Evolutionary conservation across 1,140 invertebrate genomes (phyloP).

Genomic region (Drosophila nannoptera): DNA sequence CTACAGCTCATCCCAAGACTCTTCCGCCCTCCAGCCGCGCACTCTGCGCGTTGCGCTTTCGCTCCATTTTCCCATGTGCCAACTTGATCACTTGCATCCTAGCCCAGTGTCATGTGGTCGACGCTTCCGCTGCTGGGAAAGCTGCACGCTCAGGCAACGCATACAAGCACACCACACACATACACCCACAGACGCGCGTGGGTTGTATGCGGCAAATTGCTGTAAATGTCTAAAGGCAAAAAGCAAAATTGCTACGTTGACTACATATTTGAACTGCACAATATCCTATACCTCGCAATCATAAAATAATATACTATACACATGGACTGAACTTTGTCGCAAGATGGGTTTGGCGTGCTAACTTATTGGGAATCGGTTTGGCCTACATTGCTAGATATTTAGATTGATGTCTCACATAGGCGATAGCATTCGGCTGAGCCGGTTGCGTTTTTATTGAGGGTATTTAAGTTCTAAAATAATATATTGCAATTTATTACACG

Average conservation of each 20-base stretch:
- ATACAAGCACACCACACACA: constrained; percentile 4
- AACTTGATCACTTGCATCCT: constrained; percentile 1
- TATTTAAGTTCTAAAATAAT: constrained; percentile 38
- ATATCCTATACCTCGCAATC: constrained; percentile 6
- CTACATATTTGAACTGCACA: not conserved
- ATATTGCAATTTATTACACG: constrained; percentile 49
- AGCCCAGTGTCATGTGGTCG: constrained; percentile 19
- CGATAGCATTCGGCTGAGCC: not conserved
- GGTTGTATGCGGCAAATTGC: constrained; percentile 41
- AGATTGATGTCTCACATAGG: not conserved
- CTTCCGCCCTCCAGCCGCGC: constrained; percentile 16
- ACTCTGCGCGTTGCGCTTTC: constrained; percentile 5
- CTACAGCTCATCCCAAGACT: not conserved
- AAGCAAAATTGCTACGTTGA: constrained; percentile 3
- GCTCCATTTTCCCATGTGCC: constrained; percentile 24
- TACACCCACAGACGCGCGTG: constrained; percentile 20
- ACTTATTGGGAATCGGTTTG: too few relatives aligned
- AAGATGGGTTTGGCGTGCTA: too few relatives aligned
- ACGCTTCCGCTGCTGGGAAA: constrained; percentile 27
- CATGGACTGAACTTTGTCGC: too few relatives aligned
- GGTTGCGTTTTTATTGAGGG: not conserved
- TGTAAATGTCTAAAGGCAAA: constrained; percentile 41
- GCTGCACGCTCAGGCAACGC: not conserved
- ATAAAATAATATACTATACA: not conserved
- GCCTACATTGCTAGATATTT: too few relatives aligned